A percentile compares a stretch with the other conserved stretches of the same genome.
These are phyloP conservation scores for Luehdorfia chinensis DNA, from an alignment of 1,140 invertebrate genomes.

Conservation along the genomic window DNA sequence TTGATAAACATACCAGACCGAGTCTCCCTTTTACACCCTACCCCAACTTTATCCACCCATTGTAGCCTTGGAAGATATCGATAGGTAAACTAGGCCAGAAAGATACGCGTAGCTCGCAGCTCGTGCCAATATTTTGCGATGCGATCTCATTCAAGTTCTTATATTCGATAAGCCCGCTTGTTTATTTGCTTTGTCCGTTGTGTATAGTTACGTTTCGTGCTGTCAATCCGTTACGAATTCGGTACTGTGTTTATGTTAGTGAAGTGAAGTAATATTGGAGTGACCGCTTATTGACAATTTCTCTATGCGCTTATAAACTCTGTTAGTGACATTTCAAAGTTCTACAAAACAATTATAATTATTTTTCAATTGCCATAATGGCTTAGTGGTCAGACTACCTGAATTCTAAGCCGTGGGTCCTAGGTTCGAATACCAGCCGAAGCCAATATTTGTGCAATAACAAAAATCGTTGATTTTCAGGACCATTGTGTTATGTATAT, in stretches of 20 bases:
- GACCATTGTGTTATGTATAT: too few species aligned
- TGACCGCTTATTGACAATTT: too few species aligned
- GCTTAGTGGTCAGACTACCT: too few species aligned
- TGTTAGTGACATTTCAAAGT: too few species aligned
- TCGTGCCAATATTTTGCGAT: slow-evolving; percentile 22
- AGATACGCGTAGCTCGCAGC: slow-evolving; percentile 14
- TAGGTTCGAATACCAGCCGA: too few species aligned
- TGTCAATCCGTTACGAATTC: not conserved
- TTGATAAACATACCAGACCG: slow-evolving; percentile 19
- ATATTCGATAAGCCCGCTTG: slow-evolving; percentile 17
- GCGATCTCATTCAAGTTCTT: slow-evolving; percentile 20
- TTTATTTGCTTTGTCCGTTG: slow-evolving; percentile 18
- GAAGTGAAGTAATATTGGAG: slow-evolving; percentile 13
- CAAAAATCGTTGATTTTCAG: too few species aligned
- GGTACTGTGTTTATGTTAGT: slow-evolving; percentile 15
- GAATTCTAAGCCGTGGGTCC: too few species aligned
- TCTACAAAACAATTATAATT: too few species aligned
- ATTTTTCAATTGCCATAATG: too few species aligned
- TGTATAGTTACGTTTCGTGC: not conserved
- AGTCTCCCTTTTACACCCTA: slow-evolving; percentile 10
- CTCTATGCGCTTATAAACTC: too few species aligned
- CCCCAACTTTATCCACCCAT: not conserved
- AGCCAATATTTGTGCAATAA: too few species aligned
- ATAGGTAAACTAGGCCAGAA: too few species aligned
- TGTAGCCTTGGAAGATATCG: slow-evolving; percentile 28